Conservation (phyloP, 2,797 vertebrate genomes). For the Hippoglossus hippoglossus region DNA sequence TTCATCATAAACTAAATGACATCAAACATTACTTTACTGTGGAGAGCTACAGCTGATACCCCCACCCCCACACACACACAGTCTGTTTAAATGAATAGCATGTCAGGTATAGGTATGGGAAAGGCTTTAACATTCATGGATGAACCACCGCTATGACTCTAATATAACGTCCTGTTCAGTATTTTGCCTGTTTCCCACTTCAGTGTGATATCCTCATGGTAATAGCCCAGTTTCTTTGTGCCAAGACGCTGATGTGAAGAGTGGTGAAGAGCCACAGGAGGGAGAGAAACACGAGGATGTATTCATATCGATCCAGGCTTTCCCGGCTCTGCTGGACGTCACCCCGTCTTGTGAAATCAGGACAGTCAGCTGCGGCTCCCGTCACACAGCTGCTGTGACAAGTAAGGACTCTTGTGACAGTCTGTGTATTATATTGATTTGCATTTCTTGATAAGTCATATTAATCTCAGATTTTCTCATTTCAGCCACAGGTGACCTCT, state of each 20-base stretch:
- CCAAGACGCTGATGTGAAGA: constrained; percentile 19
- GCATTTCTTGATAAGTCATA: constrained; percentile 50
- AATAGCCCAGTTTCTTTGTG: neutral
- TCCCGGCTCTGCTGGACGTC: constrained; percentile 92
- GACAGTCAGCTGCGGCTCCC: constrained; percentile 91
- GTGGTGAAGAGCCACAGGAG: constrained; percentile 27
- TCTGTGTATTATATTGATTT: neutral
- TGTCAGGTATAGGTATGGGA: neutral
- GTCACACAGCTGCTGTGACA: constrained; percentile 91
- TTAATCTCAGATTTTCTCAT: constrained; percentile 26
- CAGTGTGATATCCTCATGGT: neutral
- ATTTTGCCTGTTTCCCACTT: neutral
- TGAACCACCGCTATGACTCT: neutral
- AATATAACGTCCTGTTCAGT: neutral
- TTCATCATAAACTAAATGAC: too few relatives aligned
- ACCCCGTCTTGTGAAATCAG: constrained; percentile 80
- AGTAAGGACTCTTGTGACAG: constrained; percentile 78
- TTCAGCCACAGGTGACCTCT: constrained; percentile 90
- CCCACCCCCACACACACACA: too few relatives aligned
- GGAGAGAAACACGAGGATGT: constrained; percentile 49
- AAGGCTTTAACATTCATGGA: neutral
- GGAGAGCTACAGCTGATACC: too few relatives aligned
- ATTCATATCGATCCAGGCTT: constrained; percentile 93
- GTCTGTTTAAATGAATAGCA: neutral
- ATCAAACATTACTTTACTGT: too few relatives aligned